Evolutionary conservation across 2,888 invertebrate species (phyloP), one percentile per base, ranked within the genome.

Genomic region (Noctua comes): DNA sequence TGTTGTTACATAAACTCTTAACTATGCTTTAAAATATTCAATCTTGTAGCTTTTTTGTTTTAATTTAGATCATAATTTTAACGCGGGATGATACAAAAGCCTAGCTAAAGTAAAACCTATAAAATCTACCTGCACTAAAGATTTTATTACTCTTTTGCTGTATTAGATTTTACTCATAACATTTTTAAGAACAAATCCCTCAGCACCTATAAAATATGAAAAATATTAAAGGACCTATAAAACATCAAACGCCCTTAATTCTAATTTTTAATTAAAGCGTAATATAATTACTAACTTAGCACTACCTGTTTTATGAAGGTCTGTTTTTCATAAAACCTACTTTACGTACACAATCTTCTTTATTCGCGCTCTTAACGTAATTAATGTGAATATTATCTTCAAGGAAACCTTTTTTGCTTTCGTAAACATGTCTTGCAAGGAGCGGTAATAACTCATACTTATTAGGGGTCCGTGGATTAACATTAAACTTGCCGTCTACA

Each of bases 301-400:
- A 84, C 80, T 87, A 81, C 51, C 48, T 62, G 73, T 36, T 72
- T 64, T 83, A 75, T 70, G 71, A n/a, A 54, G 40, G 87, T 75
- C 77, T 77, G 76, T 79, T 70, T 74, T 84, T 86, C 82, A 83
- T 85, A 84, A 88, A 76, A 40, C 70, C 40, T 70, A 64, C 65
- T 76, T 82, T 74, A 76, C 48, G 66, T 82, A 77, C 27, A 82
- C 80, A 85, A 81, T 87, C 77, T 79, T 72, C 82, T 74, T 83
- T 81, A 75, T 81, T 83, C 72, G 48, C 43, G 73, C 84, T 83
- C 82, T 82, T 86, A 86, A 88, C 82, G 86, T 91, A 92, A 92
- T 92, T 92, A 92, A 91, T 89, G 86, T 81, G 74, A 77, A 82
- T 87, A 90, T 92, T 92, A 91, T 91, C 88, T 89, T 79, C 88